phyloP scores from a whole-genome alignment of 2,797 vertebrate species.

The Varecia variegata region DNA sequence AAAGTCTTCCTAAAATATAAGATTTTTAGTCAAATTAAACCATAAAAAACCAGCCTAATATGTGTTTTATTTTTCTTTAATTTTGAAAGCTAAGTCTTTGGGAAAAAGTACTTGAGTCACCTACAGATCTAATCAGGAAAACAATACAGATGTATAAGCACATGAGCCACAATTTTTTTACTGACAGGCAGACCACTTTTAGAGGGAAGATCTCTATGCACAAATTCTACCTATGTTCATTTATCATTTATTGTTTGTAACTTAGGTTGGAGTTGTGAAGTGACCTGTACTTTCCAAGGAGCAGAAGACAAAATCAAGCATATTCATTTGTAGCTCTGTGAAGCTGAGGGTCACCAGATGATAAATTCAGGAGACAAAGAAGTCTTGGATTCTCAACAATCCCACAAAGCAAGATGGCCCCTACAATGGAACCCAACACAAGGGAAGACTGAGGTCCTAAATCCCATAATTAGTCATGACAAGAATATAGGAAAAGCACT shows the following conservation, averaged over 20 bases:
- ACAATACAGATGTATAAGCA: background rate
- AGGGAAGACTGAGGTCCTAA: background rate
- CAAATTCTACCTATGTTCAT: background rate
- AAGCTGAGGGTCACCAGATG: background rate
- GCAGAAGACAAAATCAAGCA: background rate
- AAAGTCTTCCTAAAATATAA: background rate
- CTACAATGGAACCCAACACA: background rate
- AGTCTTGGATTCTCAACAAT: background rate
- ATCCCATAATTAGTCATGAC: background rate
- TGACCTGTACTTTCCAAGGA: background rate
- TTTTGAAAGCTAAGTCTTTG: background rate
- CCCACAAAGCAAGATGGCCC: background rate
- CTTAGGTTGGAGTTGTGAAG: background rate
- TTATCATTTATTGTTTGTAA: background rate
- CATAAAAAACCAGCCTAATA: background rate
- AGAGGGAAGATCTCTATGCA: background rate
- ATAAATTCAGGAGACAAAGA: background rate
- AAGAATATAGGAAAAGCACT: background rate
- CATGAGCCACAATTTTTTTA: background rate
- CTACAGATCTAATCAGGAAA: background rate
- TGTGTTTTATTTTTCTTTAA: background rate
- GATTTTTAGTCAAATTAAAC: constrained; percentile 15
- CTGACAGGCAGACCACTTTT: background rate
- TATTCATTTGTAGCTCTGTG: background rate
- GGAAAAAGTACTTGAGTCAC: background rate